These are phyloP conservation scores for Philypnodon macrostomus DNA, from an alignment of 2,797 vertebrate species.

Conservation along the genomic window DNA sequence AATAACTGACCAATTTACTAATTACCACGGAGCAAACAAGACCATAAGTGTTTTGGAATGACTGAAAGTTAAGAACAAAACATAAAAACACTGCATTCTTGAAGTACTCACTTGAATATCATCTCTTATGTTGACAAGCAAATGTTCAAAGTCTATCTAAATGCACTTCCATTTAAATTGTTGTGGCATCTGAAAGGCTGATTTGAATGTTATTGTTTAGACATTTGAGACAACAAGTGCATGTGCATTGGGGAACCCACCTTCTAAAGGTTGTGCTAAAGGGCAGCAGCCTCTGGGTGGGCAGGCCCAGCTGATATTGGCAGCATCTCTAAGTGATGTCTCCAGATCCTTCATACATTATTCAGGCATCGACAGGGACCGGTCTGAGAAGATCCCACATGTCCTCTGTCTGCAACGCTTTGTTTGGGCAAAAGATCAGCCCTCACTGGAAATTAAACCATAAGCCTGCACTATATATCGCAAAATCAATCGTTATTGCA, in stretches of 20 bases:
- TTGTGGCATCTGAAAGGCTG: constrained; percentile 11
- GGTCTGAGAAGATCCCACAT: constrained; percentile 56
- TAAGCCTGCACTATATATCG: too few relatives aligned
- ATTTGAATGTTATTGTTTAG: constrained; percentile 40
- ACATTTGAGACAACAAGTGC: constrained; percentile 53
- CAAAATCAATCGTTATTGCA: too few relatives aligned
- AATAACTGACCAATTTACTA: too few relatives aligned
- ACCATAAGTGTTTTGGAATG: too few relatives aligned
- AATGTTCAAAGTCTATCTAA: constrained; percentile 4
- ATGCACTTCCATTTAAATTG: background rate
- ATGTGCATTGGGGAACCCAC: constrained; percentile 54
- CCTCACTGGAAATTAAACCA: too few relatives aligned
- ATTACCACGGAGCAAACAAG: too few relatives aligned
- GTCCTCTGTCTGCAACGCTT: constrained; percentile 52
- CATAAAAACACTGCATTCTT: too few relatives aligned
- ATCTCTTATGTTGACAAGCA: constrained; percentile 3
- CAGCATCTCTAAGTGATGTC: constrained; percentile 75
- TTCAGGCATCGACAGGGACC: constrained; percentile 60
- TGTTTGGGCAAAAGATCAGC: constrained; percentile 50
- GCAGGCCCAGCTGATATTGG: constrained; percentile 64
- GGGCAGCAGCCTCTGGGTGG: constrained; percentile 64
- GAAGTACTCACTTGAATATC: background rate
- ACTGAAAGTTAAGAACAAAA: too few relatives aligned
- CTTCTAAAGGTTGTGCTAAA: constrained; percentile 75
- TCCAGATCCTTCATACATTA: constrained; percentile 74